Evolutionary conservation across 2,888 invertebrate species (phyloP).

Genomic region (Parnassius smintheus): DNA sequence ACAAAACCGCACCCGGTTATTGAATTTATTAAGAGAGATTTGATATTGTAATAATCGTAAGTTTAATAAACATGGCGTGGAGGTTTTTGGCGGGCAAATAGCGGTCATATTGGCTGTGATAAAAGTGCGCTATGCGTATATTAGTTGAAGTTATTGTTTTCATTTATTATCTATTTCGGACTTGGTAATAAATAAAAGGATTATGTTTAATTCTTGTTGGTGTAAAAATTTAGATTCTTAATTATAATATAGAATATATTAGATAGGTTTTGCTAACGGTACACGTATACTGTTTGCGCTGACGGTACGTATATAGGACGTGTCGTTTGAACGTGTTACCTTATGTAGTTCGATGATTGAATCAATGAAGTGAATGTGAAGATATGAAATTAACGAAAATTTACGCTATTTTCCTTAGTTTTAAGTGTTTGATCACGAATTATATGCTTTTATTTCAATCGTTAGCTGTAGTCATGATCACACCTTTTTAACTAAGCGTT

Average conservation of each 20-base stretch:
- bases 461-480: slow-evolving; percentile 15
- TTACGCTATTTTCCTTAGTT: background rate
- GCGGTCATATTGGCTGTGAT: slow-evolving; percentile 73
- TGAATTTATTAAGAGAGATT: slow-evolving; percentile 15
- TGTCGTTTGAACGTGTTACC: too few relatives aligned
- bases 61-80: background rate
- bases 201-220: background rate
- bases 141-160: slow-evolving; percentile 35
- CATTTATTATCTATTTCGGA: slow-evolving; percentile 2
- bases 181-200: background rate
- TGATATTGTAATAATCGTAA: slow-evolving; percentile 17
- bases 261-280: background rate
- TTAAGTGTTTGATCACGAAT: background rate
- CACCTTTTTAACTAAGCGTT: slow-evolving; percentile 19
- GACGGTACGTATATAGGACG: background rate
- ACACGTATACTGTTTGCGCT: background rate
- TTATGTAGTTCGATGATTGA: too few relatives aligned
- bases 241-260: background rate
- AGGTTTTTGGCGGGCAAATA: slow-evolving; percentile 37
- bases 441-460: slow-evolving; percentile 1
- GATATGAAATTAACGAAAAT: too few relatives aligned
- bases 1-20: slow-evolving; percentile 6
- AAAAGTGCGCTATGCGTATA: slow-evolving; percentile 40
- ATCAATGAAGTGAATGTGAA: too few relatives aligned
- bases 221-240: too few relatives aligned